Evolutionary conservation across 2,113 vertebrate species (phyloP), one percentile per base, ranked within the genome.

Genomic region (Pipra filicauda): DNA sequence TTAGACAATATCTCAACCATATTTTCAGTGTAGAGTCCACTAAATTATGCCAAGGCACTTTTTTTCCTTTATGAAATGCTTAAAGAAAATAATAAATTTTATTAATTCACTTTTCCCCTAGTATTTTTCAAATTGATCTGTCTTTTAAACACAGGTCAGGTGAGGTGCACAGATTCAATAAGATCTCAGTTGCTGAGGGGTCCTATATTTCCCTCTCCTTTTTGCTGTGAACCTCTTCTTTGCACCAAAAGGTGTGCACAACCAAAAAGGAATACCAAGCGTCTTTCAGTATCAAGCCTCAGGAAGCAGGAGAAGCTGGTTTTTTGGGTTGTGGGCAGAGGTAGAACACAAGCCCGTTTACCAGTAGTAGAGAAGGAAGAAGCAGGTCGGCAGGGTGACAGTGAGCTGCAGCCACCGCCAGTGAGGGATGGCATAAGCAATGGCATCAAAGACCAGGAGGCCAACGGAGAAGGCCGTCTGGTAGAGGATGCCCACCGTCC

Each of bases 351-450:
- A 78, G 14, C 30, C 20, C 2, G 0, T 92, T 98, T 83, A 98
- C 98, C 98, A 98, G 93, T 98, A 98, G 82, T 97, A 98, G 91
- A 98, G 85, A 87, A 98, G 80, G 76, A 98, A 96, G 92, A 95
- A 94, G 96, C 97, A 97, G 92, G 91, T 95, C 3, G 98, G 98
- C 85, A 98, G 75, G n/a, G 98, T 98, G 41, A 98, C 97, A 0
- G 85, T 58, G 73, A 98, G 78, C 77, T 98, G 98, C 75, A 98
- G 94, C 98, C 98, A 98, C 21, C 98, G 97, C 98, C 98, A 98
- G 74, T 97, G 93, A 8, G 98, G 97, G 28, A 98, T 55, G 9
- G 15, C 76, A 0, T 98, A 98, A 2, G 98, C 98, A 4, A 98
- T 10, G 26, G 92, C 98, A 1, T 98, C 65, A 0, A 98, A 94